Conservation (phyloP, 2,113 vertebrate genomes). For the Pycnonotus jocosus region DNA sequence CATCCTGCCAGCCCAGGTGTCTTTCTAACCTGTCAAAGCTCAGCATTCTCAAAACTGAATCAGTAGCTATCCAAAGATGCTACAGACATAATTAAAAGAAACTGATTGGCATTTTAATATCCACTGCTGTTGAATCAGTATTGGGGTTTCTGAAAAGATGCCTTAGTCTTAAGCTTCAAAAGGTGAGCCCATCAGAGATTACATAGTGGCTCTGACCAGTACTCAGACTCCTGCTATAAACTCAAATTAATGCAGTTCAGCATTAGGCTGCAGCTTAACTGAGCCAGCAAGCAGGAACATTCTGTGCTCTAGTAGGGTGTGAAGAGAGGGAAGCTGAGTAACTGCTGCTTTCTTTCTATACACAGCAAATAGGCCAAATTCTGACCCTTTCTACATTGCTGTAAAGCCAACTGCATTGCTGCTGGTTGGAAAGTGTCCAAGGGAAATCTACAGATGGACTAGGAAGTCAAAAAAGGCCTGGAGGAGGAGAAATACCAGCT, state of each 20-base stretch:
- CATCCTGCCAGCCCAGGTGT: neutral
- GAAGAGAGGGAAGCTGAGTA: neutral
- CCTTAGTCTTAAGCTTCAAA: neutral
- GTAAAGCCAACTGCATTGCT: neutral
- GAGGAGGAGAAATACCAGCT: neutral
- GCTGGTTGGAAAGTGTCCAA: neutral
- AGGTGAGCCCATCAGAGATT: neutral
- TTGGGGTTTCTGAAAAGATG: neutral
- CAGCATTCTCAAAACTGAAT: neutral
- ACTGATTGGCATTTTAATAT: constrained; percentile 1
- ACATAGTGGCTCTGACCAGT: neutral
- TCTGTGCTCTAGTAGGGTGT: neutral
- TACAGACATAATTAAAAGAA: neutral
- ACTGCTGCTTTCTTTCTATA: neutral
- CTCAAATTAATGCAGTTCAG: neutral
- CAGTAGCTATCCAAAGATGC: neutral
- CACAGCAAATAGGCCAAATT: neutral
- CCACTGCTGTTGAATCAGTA: neutral
- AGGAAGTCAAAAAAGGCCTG: neutral
- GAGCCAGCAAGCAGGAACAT: neutral
- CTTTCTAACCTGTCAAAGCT: neutral
- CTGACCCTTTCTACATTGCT: neutral
- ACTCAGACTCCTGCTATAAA: neutral
- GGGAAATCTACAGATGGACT: neutral
- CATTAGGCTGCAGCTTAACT: neutral